A percentile compares a stretch with the other conserved stretches of the same genome.
Conservation (phyloP, 2,797 vertebrate species). For the Gymnodraco acuticeps region DNA sequence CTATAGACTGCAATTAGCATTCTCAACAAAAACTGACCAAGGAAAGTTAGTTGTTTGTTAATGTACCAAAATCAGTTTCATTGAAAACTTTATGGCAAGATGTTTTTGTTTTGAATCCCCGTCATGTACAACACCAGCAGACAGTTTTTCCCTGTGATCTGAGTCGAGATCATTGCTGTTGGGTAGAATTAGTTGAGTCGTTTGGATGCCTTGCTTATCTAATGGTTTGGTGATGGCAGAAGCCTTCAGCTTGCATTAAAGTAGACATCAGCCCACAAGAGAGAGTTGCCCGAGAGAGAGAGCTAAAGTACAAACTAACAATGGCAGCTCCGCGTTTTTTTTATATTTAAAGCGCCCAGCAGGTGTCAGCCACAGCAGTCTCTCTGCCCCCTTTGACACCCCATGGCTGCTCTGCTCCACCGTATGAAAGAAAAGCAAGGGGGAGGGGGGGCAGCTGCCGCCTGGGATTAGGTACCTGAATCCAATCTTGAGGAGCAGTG, state of each 20-base stretch:
- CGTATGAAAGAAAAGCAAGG: slow-evolving; percentile 81
- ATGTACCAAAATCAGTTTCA: not conserved
- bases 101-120: slow-evolving; percentile 6
- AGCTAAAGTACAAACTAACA: slow-evolving; percentile 85
- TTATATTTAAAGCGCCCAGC: slow-evolving; percentile 97
- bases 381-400: slow-evolving; percentile 92
- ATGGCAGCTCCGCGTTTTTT: slow-evolving; percentile 83
- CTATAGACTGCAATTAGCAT: not conserved
- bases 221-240: slow-evolving; percentile 72
- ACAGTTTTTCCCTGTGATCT: slow-evolving; percentile 49
- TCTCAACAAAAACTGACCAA: not conserved
- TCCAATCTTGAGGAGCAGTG: slow-evolving; percentile 93
- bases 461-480: slow-evolving; percentile 97
- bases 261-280: slow-evolving; percentile 66
- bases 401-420: slow-evolving; percentile 86
- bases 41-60: not conserved
- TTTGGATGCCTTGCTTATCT: slow-evolving; percentile 77
- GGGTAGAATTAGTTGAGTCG: slow-evolving; percentile 71
- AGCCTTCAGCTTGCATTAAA: slow-evolving; percentile 80
- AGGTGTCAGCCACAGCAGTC: slow-evolving; percentile 90
- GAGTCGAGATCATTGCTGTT: slow-evolving; percentile 56
- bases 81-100: slow-evolving; percentile 3
- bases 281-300: slow-evolving; percentile 65
- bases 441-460: slow-evolving; percentile 84
- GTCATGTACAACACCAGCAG: slow-evolving; percentile 36